phyloP scores from a whole-genome alignment of 2,113 vertebrate genomes.

The Grallaria varia region DNA sequence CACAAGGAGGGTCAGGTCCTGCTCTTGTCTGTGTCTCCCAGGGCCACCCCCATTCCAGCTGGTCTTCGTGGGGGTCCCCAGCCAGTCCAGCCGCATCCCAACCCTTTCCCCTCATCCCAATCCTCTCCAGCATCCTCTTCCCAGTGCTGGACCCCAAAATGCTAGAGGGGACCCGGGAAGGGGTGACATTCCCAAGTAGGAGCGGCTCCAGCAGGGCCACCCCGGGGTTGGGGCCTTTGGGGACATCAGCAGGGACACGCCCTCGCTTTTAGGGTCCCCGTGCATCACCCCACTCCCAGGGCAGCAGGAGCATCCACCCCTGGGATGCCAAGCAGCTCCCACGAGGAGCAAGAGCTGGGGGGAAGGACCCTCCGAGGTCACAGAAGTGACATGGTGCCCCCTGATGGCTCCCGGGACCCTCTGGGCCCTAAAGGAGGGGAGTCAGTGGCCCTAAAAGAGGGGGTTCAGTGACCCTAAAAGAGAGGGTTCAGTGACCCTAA shows the following conservation, averaged over 20 bases:
- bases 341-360: neutral
- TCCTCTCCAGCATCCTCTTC: neutral
- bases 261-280: neutral
- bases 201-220: neutral
- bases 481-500: too few relatives aligned
- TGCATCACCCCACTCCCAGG: neutral
- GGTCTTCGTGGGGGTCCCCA: neutral
- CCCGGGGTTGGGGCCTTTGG: neutral
- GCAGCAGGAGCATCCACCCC: neutral
- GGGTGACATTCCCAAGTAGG: neutral
- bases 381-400: neutral
- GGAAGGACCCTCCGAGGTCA: neutral
- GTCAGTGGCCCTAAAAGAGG: too few relatives aligned
- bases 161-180: neutral
- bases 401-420: fast-evolving
- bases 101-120: neutral
- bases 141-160: neutral
- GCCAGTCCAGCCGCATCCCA: neutral
- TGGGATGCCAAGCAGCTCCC: neutral
- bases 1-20: neutral
- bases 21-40: neutral
- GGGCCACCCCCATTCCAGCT: neutral
- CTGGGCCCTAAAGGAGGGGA: neutral
- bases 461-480: too few relatives aligned
- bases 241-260: neutral